Evolutionary conservation across 2,113 vertebrate species (phyloP).

Genomic region (Phycodurus eques): DNA sequence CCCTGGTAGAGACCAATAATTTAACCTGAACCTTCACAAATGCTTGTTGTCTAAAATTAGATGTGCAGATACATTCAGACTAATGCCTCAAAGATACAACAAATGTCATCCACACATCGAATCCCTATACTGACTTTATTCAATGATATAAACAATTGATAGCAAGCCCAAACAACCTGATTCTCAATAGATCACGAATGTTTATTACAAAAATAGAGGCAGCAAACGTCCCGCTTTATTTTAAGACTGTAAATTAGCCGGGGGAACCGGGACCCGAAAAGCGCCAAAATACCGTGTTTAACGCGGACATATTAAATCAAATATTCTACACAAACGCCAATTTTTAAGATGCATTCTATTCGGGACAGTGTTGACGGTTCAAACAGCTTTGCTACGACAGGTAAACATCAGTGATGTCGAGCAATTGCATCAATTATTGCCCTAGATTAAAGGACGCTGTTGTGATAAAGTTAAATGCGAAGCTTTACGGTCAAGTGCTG

Average conservation of each 20-base stretch:
- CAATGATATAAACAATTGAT: not conserved
- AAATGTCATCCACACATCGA: not conserved
- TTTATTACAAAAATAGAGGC: not conserved
- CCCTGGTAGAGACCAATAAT: not conserved
- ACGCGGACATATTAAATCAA: not conserved
- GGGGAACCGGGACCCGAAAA: not conserved
- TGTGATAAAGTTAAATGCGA: constrained; percentile 27
- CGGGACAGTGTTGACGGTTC: not conserved
- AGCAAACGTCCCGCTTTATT: not conserved
- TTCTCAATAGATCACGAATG: not conserved
- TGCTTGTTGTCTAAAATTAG: not conserved
- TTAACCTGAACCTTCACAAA: not conserved
- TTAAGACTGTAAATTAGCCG: not conserved
- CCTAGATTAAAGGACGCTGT: not conserved
- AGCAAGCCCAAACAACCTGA: not conserved
- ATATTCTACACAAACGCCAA: not conserved
- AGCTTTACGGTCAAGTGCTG: not conserved
- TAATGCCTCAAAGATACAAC: not conserved
- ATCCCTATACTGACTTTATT: not conserved
- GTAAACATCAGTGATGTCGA: not conserved
- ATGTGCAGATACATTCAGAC: too few species aligned
- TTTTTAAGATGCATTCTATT: not conserved
- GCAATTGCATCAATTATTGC: not conserved
- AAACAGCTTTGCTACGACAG: not conserved
- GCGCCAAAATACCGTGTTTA: not conserved